A percentile compares a stretch with the other conserved stretches of the same genome.
Evolutionary conservation across 1,140 invertebrate species (phyloP).

Genomic region (Limonius californicus): DNA sequence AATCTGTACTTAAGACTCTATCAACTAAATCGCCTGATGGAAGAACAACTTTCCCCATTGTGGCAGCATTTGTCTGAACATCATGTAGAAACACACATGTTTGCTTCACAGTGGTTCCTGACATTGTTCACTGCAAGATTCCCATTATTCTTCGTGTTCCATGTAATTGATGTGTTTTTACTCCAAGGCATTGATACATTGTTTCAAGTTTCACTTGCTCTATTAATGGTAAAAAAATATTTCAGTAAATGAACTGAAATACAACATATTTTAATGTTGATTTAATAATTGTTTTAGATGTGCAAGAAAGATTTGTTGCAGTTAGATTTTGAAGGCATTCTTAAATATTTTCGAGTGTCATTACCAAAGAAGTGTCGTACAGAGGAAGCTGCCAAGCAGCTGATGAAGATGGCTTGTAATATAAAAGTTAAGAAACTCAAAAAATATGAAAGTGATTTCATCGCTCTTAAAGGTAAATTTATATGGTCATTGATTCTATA

Average conservation of each 20-base stretch:
- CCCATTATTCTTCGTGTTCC: conserved; percentile 95
- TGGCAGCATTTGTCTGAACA: conserved; percentile 87
- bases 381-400: conserved; percentile 80
- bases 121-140: conserved; percentile 98
- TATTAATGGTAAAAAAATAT: conserved; percentile 77
- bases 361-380: conserved; percentile 94
- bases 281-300: conserved; percentile 60
- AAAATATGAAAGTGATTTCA: conserved; percentile 95
- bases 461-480: conserved; percentile 68
- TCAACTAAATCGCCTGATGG: conserved; percentile 92
- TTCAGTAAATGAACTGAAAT: background rate
- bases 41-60: conserved; percentile 90
- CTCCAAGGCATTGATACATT: conserved; percentile 90
- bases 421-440: conserved; percentile 92
- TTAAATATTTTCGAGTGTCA: conserved; percentile 91
- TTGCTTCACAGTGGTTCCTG: conserved; percentile 99
- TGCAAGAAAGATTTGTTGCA: conserved; percentile 91
- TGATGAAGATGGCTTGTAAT: conserved; percentile 86
- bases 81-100: conserved; percentile 98
- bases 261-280: background rate
- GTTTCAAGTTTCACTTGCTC: conserved; percentile 92
- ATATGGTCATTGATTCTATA: background rate
- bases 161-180: conserved; percentile 95
- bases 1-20: conserved; percentile 92
- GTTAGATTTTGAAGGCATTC: conserved; percentile 95